Percentiles rank a stretch among this genome's conserved stretches.
phyloP scores from a whole-genome alignment of 1,140 invertebrate species.

The Ostrea edulis region DNA sequence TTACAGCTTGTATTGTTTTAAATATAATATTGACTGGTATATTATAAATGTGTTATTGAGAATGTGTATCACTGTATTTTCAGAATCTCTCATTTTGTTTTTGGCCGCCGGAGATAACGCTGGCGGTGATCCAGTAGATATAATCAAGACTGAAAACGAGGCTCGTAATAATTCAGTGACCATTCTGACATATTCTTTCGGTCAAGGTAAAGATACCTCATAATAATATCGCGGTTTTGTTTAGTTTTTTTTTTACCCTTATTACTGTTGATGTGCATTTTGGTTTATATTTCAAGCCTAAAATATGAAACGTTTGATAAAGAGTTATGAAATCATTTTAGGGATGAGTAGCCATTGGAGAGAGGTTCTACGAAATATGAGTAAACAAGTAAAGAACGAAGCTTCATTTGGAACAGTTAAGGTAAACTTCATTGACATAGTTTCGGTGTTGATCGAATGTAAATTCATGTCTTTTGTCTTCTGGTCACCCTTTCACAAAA shows the following conservation, averaged over 20 bases:
- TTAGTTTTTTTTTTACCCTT: too few species aligned
- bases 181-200: conserved; percentile 45
- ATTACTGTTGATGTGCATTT: neutral
- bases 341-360: neutral
- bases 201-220: neutral
- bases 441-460: too few species aligned
- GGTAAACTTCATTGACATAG: neutral
- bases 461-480: too few species aligned
- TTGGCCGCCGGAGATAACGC: conserved; percentile 42
- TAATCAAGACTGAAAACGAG: conserved; percentile 36
- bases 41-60: too few species aligned
- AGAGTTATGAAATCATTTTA: neutral
- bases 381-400: conserved; percentile 12
- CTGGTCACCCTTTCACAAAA: too few species aligned
- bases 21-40: too few species aligned
- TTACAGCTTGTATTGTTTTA: too few species aligned
- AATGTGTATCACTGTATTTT: neutral
- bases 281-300: neutral
- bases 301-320: neutral
- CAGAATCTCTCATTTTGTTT: conserved; percentile 45
- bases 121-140: conserved; percentile 32
- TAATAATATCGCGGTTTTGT: too few species aligned
- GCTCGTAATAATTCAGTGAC: conserved; percentile 21
- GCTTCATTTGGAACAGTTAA: neutral
- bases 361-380: neutral